These are phyloP conservation scores for Atherinomorus stipes DNA, from an alignment of 2,113 vertebrate genomes.

Conservation along the genomic window DNA sequence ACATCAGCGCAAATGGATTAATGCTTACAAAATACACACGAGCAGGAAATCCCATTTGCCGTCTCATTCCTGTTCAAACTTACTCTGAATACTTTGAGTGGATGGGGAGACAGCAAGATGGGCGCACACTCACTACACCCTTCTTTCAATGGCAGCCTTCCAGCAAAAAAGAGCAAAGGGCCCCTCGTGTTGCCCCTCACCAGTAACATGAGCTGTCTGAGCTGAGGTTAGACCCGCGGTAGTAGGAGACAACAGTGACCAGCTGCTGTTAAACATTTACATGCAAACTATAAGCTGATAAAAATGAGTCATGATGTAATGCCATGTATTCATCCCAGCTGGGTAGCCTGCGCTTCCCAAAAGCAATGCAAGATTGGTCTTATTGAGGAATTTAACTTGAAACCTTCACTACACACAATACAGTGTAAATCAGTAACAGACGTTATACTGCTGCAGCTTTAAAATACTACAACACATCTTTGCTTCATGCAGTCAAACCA, in stretches of 20 bases:
- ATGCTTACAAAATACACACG: constrained; percentile 21
- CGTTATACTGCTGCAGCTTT: neutral
- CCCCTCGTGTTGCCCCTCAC: constrained; percentile 53
- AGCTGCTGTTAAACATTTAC: constrained; percentile 27
- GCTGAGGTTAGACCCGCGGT: constrained; percentile 58
- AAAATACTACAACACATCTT: constrained; percentile 7
- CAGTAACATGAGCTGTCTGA: constrained; percentile 66
- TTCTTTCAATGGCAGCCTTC: constrained; percentile 48
- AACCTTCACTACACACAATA: constrained; percentile 2
- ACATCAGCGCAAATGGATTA: constrained; percentile 37
- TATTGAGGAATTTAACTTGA: neutral
- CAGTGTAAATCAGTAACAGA: neutral
- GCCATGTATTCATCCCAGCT: neutral
- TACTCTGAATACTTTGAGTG: constrained; percentile 27
- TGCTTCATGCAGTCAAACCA: neutral
- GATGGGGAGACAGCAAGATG: constrained; percentile 6
- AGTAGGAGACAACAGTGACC: constrained; percentile 47
- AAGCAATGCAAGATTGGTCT: constrained; percentile 4
- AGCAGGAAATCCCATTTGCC: constrained; percentile 40
- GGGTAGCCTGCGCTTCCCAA: neutral
- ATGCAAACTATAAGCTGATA: constrained; percentile 20
- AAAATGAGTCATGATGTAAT: constrained; percentile 14
- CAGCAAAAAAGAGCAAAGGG: constrained; percentile 22
- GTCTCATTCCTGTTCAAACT: constrained; percentile 40
- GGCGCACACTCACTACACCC: constrained; percentile 7